Percentiles rank a stretch among this genome's conserved stretches.
Evolutionary conservation across 2,113 vertebrate species (phyloP).

Genomic region (Dasyurus viverrinus): DNA sequence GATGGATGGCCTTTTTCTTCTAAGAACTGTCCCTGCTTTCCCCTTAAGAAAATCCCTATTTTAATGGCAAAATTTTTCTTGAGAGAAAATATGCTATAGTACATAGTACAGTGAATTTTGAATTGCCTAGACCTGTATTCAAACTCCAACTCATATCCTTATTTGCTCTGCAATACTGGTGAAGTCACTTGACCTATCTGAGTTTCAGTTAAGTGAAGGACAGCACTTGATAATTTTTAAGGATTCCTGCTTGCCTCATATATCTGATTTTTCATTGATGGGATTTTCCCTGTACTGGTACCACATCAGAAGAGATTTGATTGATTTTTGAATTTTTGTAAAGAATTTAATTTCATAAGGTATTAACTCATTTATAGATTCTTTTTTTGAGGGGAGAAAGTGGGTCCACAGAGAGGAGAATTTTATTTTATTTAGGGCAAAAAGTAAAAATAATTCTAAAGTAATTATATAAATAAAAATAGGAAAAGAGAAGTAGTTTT

Average conservation of each 20-base stretch:
- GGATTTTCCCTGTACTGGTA: neutral
- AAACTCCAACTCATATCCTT: neutral
- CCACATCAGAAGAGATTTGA: neutral
- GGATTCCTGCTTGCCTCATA: neutral
- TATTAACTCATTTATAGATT: neutral
- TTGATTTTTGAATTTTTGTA: slow-evolving; percentile 32
- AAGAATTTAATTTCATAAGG: slow-evolving; percentile 12
- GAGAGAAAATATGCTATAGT: neutral
- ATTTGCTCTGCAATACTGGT: neutral
- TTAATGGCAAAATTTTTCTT: neutral
- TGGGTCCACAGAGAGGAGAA: slow-evolving; percentile 7
- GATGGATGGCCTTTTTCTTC: neutral
- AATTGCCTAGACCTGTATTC: neutral
- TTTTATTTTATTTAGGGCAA: slow-evolving; percentile 39
- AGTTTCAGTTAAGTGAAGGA: neutral
- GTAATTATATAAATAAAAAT: slow-evolving; percentile 28
- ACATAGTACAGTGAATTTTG: neutral
- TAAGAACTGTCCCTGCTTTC: neutral
- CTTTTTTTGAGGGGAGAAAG: neutral
- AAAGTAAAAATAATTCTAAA: slow-evolving; percentile 53
- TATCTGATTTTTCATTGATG: slow-evolving; percentile 31
- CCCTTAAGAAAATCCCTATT: neutral
- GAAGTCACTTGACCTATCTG: neutral
- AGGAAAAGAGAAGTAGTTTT: slow-evolving; percentile 17
- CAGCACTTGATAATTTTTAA: slow-evolving; percentile 8